Conservation (phyloP, 2,113 vertebrate species). For the Himantopus leucocephalus region DNA sequence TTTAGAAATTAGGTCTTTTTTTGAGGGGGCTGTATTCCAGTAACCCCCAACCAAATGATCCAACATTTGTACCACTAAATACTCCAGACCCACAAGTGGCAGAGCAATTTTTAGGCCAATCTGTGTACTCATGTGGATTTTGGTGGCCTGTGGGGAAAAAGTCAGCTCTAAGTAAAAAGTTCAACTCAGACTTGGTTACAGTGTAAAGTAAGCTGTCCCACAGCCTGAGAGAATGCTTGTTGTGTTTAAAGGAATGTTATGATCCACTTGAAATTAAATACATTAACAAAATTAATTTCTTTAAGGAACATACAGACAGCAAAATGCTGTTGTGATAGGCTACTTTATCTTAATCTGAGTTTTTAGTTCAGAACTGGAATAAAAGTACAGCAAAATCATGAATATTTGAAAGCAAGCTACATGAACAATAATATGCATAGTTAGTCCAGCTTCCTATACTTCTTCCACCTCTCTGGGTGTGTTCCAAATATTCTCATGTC, state of each 20-base stretch:
- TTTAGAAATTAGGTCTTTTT: not conserved
- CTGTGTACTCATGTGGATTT: not conserved
- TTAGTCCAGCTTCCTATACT: not conserved
- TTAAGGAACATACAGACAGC: not conserved
- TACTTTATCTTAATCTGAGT: not conserved
- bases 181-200: not conserved
- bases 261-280: not conserved
- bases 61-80: constrained; percentile 1
- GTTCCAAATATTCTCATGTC: not conserved
- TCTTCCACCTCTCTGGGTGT: not conserved
- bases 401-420: not conserved
- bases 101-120: constrained; percentile 24
- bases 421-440: not conserved
- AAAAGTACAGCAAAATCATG: not conserved
- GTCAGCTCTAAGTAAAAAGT: not conserved
- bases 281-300: not conserved
- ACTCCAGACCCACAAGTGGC: not conserved
- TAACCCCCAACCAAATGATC: not conserved
- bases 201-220: not conserved
- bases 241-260: not conserved
- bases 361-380: not conserved
- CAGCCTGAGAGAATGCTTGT: not conserved
- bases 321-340: not conserved
- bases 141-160: not conserved
- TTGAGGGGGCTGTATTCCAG: not conserved